Conservation (phyloP, 92 coral and sea anemone genomes). For the Zoanthus solanderi region DNA sequence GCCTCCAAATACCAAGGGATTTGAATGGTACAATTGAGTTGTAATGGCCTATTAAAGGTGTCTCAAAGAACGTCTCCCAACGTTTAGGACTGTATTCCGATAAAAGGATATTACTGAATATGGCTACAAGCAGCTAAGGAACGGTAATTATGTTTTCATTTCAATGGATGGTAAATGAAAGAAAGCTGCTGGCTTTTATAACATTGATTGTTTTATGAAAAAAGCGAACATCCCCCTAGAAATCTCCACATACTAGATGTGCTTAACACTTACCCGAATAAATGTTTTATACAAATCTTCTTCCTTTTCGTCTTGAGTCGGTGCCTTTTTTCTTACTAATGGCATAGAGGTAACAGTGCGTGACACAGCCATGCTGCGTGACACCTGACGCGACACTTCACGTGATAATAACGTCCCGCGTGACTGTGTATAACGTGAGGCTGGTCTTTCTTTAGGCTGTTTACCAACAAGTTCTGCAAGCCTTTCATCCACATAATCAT, state of each 20-base stretch:
- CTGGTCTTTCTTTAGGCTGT: conserved; percentile 78
- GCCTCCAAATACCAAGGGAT: no score
- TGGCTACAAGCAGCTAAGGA: no score
- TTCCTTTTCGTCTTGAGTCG: conserved; percentile 60
- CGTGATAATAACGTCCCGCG: conserved; percentile 87
- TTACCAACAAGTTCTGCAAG: conserved; percentile 85
- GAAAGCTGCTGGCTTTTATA: no score
- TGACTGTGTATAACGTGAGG: conserved; percentile 94
- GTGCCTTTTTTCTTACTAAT: conserved; percentile 70
- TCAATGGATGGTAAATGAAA: no score
- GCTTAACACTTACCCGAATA: conserved; percentile 82
- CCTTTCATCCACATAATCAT: conserved; percentile 86
- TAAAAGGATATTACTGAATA: no score
- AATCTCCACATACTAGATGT: conserved; percentile 74
- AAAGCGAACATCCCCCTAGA: no score
- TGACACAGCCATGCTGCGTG: conserved; percentile 94
- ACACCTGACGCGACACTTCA: conserved; percentile 82
- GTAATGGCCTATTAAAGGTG: no score
- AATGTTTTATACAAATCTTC: conserved; percentile 89
- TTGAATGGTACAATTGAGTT: no score
- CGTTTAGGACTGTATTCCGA: no score
- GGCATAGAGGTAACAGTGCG: conserved; percentile 92
- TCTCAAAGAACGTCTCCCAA: no score
- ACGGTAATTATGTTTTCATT: no score
- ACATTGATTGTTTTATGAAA: no score